A percentile compares a stretch with the other conserved stretches of the same genome.
Evolutionary conservation across 2,797 vertebrate species (phyloP).

Genomic region (Denticeps clupeoides): DNA sequence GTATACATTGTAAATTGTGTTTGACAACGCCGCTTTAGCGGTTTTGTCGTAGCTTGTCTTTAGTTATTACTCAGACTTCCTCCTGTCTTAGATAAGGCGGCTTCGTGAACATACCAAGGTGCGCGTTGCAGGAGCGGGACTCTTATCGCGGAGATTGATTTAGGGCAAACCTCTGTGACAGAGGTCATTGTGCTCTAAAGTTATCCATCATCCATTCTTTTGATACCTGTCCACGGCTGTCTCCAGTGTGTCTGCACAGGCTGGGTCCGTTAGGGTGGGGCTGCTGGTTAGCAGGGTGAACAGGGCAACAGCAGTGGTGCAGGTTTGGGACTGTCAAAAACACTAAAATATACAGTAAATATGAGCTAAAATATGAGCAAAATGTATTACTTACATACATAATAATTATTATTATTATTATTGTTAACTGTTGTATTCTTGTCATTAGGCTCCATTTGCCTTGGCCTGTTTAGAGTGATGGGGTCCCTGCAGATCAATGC

Average conservation of each 20-base stretch:
- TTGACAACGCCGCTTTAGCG: constrained; percentile 91
- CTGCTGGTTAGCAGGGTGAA: constrained; percentile 12
- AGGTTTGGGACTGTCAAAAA: constrained; percentile 5
- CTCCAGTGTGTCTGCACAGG: constrained; percentile 54
- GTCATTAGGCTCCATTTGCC: too few relatives aligned
- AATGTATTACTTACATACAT: too few relatives aligned
- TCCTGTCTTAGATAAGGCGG: constrained; percentile 65
- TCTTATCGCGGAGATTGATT: constrained; percentile 68
- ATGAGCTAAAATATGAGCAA: too few relatives aligned
- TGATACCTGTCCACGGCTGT: constrained; percentile 59
- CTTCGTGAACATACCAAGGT: constrained; percentile 61
- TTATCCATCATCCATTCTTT: constrained; percentile 56
- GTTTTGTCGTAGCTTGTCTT: constrained; percentile 89
- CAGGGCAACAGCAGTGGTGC: constrained; percentile 13
- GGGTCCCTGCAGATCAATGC: too few relatives aligned
- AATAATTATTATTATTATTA: too few relatives aligned
- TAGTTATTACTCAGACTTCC: constrained; percentile 85
- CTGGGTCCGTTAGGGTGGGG: constrained; percentile 23
- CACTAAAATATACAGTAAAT: not conserved
- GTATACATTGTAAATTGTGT: constrained; percentile 94
- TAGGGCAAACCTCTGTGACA: constrained; percentile 59
- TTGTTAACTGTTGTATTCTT: too few relatives aligned
- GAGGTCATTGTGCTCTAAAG: constrained; percentile 63
- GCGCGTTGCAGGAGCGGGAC: constrained; percentile 53
- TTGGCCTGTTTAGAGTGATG: too few relatives aligned